Base-by-base conservation (phyloP, 2,113 vertebrate species). In the Halcyon malimbica region DNA sequence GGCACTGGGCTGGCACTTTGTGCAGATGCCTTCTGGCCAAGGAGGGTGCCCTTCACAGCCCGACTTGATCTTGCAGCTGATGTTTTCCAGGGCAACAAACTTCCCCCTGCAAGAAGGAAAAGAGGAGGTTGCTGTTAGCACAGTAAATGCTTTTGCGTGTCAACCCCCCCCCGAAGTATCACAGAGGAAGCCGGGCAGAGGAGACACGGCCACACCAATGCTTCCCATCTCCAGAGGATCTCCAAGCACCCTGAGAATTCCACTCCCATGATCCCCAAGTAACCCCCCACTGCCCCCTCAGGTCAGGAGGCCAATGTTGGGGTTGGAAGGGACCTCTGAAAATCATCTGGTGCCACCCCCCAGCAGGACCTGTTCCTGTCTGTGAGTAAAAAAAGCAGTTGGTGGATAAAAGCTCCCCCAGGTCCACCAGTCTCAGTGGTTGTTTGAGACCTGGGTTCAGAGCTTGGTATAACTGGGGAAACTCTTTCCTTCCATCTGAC, bases 41-140 rank as follows among this genome's bases (percentile, higher is more conserved):
- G 99, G 99, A 44, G 98, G 99, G 89, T 99, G 99, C 4, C 99
- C 99, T 96, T 99, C 99, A 12, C 99, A 99, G 31, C 99, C 99
- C 0, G 99, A 99, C 94, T 99, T 99, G 95, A 99, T 99, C 97
- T 99, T 99, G 98, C 99, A 99, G 97, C 99, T 99, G 98, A 99
- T 99, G 97, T 99, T 99, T 97, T 99, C 99, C 98, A 99, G 96
- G 85, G 99, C 99, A 26, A 99, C 99, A 97, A 99, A 99, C 56
- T 99, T 99, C 59, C 99, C 99, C 96, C 99, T 99, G 97, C 60
- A 16, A 31, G 44, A 78, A 78, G 24, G 25, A 17, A 13, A 50
- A 81, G 53, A 87, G 17, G 31, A 69, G 5, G 33, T 56, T 81
- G 65, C 44, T 74, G 67, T 87, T 69, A 74, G 13, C 20, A 54